Conservation (phyloP, 2,113 vertebrate species). For the Peromyscus californicus region DNA sequence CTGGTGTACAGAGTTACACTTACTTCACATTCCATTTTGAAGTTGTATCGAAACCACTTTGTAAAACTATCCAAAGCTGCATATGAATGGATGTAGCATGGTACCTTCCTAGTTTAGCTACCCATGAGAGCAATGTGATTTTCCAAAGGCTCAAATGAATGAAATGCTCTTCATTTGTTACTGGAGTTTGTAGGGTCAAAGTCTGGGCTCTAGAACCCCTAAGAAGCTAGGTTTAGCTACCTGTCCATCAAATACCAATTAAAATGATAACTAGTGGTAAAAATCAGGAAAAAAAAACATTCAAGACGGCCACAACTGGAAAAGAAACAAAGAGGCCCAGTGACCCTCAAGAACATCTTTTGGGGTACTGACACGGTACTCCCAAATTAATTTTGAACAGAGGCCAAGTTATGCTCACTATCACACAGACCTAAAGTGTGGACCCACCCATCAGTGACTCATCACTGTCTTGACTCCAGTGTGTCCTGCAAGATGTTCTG, state of each 20-base stretch:
- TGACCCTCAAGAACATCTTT: not conserved
- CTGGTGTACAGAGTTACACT: not conserved
- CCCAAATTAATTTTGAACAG: not conserved
- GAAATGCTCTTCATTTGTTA: not conserved
- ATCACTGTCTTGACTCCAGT: not conserved
- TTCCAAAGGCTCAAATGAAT: not conserved
- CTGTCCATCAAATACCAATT: not conserved
- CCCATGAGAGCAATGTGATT: not conserved
- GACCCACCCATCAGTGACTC: not conserved
- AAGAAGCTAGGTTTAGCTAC: not conserved
- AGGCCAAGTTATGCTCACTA: not conserved
- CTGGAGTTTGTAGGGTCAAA: not conserved
- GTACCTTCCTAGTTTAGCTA: not conserved
- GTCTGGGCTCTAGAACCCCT: not conserved
- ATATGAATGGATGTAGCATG: no score
- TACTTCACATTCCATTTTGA: not conserved
- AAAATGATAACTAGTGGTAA: not conserved
- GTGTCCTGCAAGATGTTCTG: not conserved
- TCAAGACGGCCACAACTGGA: no score
- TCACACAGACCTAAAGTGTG: not conserved
- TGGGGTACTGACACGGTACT: not conserved
- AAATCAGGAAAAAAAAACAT: not conserved
- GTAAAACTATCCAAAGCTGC: not conserved
- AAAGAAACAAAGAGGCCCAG: not conserved
- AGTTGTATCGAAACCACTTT: not conserved